Evolutionary conservation across 2,113 vertebrate genomes (phyloP), one percentile per base, ranked within the genome.

Genomic region (Hassar affinis): DNA sequence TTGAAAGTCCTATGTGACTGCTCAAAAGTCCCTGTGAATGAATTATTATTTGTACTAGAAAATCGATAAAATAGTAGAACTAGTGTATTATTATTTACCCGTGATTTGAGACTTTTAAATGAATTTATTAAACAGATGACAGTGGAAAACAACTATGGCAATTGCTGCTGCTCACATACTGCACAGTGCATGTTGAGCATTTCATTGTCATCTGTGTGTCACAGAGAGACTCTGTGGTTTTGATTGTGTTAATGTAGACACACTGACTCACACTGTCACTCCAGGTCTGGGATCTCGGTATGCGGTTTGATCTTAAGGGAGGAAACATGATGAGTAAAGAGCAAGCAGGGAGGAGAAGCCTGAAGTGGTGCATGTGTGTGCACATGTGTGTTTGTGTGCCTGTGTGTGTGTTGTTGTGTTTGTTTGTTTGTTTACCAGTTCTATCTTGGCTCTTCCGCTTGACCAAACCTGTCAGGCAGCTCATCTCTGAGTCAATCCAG

Each of bases 281-380:
- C 49, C 57, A 33, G 49, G 79, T 20, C 61, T 3, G 20, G 72
- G 45, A 57, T 61, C 52, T 61, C 71, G 25, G 20, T 45, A 17
- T 35, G 22, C 45, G 57, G 61, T 81, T 81, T 86, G 78, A 86
- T 81, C 56, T 30, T 52, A 81, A 6, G 56, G 54, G n/a, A 52
- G 42, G 51, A 61, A 75, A 69, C 72, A 83, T 84, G 71, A 84
- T 54, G 85, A 61, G 77, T 42, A 57, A 84, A 83, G 69, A 69
- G 38, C 66, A 86, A 35, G 51, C n/a, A 56, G n/a, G 45, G 62
- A 71, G n/a, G 56, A 59, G 69, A 74, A 56, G 66, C 17, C 49
- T 56, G 25, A 56, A 66, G 72, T 78, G 47, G 47, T 15, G n/a
- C 6, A 9, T 71, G 66, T 12, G 38, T 49, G 75, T 49, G 75